phyloP scores from a whole-genome alignment of 2,113 vertebrate species.

The Gnathonemus echidnorhynchus region DNA sequence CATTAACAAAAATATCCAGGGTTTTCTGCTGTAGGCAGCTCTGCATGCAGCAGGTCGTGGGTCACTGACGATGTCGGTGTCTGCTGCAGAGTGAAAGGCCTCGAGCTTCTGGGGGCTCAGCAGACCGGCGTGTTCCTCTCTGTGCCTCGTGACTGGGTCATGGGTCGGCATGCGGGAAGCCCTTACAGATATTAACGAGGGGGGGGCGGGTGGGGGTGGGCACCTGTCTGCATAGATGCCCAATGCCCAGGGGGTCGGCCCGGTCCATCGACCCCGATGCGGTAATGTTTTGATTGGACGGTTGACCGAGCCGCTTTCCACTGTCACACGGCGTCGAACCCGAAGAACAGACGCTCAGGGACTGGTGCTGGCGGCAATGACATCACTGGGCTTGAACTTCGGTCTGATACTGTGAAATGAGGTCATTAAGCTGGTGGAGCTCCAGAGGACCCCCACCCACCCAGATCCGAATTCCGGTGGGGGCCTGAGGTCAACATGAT shows the following conservation, averaged over 20 bases:
- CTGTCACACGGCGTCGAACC: not conserved
- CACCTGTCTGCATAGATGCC: not conserved
- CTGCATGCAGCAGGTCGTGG: not conserved
- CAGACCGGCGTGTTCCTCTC: not conserved
- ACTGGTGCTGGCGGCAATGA: not conserved
- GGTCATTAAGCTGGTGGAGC: not conserved
- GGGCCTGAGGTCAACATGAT: not conserved
- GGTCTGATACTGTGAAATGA: not conserved
- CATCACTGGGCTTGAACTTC: not conserved
- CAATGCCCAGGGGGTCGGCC: not conserved
- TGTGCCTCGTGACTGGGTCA: not conserved
- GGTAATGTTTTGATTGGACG: not conserved
- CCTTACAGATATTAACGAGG: not conserved
- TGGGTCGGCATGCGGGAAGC: not conserved
- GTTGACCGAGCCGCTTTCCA: not conserved
- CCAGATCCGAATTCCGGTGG: not conserved
- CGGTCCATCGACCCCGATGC: not conserved
- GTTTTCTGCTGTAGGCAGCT: not conserved
- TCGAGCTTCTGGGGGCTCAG: not conserved
- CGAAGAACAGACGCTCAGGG: not conserved
- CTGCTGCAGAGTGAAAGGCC: not conserved
- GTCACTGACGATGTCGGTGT: not conserved
- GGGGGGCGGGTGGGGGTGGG: not conserved
- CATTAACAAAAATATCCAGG: not conserved
- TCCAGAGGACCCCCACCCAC: not conserved